These are phyloP conservation scores for Glandiceps talaboti DNA, from an alignment of 53 echinoderm and acorn worm species.

Conservation along the genomic window DNA sequence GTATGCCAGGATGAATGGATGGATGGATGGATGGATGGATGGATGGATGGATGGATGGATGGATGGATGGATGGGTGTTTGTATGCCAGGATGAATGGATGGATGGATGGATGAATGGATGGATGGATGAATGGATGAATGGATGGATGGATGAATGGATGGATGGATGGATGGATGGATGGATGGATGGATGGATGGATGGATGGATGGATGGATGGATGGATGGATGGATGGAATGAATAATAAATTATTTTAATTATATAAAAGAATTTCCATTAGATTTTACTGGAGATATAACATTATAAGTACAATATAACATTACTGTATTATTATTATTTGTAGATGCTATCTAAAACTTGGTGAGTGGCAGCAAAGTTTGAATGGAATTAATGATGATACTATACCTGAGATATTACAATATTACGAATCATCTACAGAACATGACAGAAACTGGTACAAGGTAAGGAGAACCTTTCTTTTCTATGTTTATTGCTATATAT, in stretches of 20 bases:
- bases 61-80: not conserved
- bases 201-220: no score
- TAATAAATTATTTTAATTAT: no score
- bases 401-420: slow-evolving; percentile 71
- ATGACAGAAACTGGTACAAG: slow-evolving; percentile 93
- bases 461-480: slow-evolving; percentile 16
- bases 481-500: not conserved
- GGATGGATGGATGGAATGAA: no score
- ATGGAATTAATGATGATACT: slow-evolving; percentile 47
- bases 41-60: not conserved
- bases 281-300: no score
- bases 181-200: no score
- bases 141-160: no score
- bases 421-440: slow-evolving; percentile 82
- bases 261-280: no score
- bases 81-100: not conserved
- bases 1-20: not conserved
- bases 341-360: slow-evolving; percentile 94
- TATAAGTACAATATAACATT: no score
- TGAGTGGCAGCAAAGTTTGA: slow-evolving; percentile 87
- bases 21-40: not conserved
- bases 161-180: no score
- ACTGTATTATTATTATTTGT: no score
- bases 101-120: no score
- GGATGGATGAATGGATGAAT: no score